Evolutionary conservation across 2,113 vertebrate genomes (phyloP), one percentile per base, ranked within the genome.

Genomic region (rat (Rattus norvegicus)): DNA sequence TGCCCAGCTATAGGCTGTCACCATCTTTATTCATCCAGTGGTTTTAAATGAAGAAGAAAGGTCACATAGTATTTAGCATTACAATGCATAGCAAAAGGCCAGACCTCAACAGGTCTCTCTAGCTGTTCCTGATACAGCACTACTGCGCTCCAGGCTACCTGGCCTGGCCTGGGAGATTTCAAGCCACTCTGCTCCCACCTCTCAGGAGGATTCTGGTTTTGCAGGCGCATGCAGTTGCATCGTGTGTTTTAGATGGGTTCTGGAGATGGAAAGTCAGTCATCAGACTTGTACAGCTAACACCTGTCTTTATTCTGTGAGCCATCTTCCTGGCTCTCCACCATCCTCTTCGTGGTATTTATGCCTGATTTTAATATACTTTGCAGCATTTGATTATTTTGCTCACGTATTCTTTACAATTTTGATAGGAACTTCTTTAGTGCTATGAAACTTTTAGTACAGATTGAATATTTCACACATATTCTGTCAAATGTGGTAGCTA

Each of bases 331-430:
- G 43, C 8, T 13, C 54, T 39, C n/a, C 5, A 19, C 76, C 36
- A 36, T 52, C 13, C 72, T 89, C 26, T 36, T 24, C 11, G 47
- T 69, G 13, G 56, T 30, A 67, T 63, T 95, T 80, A 20, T 17
- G 92, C n/a, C 11, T 85, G 77, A 76, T 84, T n/a, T 94, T 65
- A 70, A 94, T 69, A 72, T 39, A 92, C 43, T 47, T 65, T 76
- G 43, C 47, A 19, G 2, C 84, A 86, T 70, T 90, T 69, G n/a
- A 19, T 47, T 91, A 30, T 49, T 91, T 16, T 43, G 92, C 33
- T 54, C 43, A 30, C 77, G n/a, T 3, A 20, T 49, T n/a, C 56
- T 88, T 67, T 8, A 24, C 30, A 17, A 63, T 56, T 88, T 83
- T 81, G 7, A n/a, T 54, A 19, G 8, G 7, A 33, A 33, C 39